phyloP scores from a whole-genome alignment of 2,888 invertebrate species.

The Morpho achilles region DNA sequence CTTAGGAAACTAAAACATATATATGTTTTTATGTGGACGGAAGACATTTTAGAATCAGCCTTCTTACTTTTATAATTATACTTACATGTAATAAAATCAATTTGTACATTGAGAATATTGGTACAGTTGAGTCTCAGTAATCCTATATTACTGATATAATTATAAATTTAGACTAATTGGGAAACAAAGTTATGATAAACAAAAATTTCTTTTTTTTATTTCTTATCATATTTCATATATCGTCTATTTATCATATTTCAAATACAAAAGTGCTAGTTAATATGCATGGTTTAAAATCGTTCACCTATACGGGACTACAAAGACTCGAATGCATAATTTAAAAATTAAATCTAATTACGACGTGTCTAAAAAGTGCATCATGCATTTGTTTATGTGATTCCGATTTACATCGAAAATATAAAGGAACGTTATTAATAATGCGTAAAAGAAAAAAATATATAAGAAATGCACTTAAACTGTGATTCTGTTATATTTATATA shows the following conservation, averaged over 20 bases:
- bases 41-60: conserved; percentile 34
- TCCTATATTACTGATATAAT: not conserved
- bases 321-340: not conserved
- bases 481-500: conserved; percentile 3
- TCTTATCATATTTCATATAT: no score
- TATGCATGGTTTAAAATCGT: no score
- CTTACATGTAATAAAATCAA: conserved; percentile 11
- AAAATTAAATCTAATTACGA: not conserved
- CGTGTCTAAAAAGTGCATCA: not conserved
- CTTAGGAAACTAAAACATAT: no score
- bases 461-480: conserved; percentile 13
- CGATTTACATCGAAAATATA: not conserved
- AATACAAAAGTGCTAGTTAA: no score
- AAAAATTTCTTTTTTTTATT: no score
- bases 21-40: conserved; percentile 21
- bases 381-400: not conserved
- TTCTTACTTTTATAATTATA: conserved; percentile 19
- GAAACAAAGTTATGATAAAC: no score
- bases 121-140: conserved; percentile 1
- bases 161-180: no score
- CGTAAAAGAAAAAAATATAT: not conserved
- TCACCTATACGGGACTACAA: not conserved
- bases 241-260: no score
- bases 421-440: no score
- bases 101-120: conserved; percentile 32